Conservation (phyloP, 2,797 vertebrate genomes). For the Hydrophis major region DNA sequence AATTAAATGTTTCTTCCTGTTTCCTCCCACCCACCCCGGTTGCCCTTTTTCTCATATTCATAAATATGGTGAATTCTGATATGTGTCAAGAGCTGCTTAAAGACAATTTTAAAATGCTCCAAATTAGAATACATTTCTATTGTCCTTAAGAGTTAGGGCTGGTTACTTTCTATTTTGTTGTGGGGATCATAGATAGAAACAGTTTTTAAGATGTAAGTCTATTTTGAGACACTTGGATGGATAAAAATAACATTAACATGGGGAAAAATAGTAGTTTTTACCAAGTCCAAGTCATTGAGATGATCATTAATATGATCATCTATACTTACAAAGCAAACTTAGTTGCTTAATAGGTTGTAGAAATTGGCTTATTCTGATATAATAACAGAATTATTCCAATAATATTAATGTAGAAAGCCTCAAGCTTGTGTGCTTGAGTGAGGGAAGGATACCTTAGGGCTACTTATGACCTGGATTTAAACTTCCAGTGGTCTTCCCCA, state of each 20-base stretch:
- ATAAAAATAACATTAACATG: background rate
- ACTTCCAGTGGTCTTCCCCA: background rate
- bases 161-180: background rate
- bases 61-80: background rate
- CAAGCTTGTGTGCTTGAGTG: background rate
- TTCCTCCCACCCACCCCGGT: fast-evolving
- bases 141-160: background rate
- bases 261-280: background rate
- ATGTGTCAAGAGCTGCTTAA: background rate
- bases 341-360: background rate
- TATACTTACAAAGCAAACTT: background rate
- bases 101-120: background rate
- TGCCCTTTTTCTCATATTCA: fast-evolving
- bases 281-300: background rate
- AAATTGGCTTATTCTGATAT: background rate
- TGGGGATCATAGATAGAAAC: background rate
- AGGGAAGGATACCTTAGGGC: background rate
- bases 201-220: background rate
- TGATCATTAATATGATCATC: background rate
- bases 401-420: background rate
- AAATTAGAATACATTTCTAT: background rate
- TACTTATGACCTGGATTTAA: background rate
- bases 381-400: background rate
- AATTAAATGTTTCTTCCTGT: background rate
- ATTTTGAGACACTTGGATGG: background rate